Base-by-base conservation (phyloP, 92 coral and sea anemone genomes). In the Palythoa grandiflora region DNA sequence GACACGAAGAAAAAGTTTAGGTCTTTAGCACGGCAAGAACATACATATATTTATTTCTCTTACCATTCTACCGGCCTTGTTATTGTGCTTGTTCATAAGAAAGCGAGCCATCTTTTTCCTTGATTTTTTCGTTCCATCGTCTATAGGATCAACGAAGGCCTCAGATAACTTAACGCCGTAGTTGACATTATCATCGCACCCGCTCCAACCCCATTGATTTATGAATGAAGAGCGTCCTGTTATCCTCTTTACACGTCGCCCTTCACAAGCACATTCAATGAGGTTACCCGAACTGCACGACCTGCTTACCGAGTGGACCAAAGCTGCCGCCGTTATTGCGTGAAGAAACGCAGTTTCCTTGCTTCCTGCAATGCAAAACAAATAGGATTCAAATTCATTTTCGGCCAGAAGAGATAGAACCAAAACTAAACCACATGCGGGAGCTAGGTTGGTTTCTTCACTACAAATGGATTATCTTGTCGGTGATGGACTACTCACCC, bases 321-420 rank as follows among this genome's bases (percentile, higher is more conserved):
- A 96, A 38, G 98, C 99, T 38, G 99, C 99, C n/a, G 99, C 93
- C 3, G 98, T 95, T 50, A 97, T 89, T 35, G 99, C 99, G 90
- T 97, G 94, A 38, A 97, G 92, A 73, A 94, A 97, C n/a, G 98
- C 99, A 2, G 99, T 86, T 90, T 97, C 99, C 38, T 89, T 94
- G 92, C 98, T 93, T 80, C 97, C 99, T 97, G 96, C 78, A 59
- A 73, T 73, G 70, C 71, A 72, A 78, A 68, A 76, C 85, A 51
- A 28, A 5, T 35, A 2, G 75, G 36, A 47, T 70, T 44, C 70
- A 78, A 76, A 35, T 35, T 81, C 57, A 68, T 14, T 37, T 55
- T 51, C 59, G 72, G 19, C 15, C 28, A 28, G 28, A 28, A 28
- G 28, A 28, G 28, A 28, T 28, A 28, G 28, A 28, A 28, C 28